Conservation (phyloP, 2,888 invertebrate species). For the Charanyca ferruginea region DNA sequence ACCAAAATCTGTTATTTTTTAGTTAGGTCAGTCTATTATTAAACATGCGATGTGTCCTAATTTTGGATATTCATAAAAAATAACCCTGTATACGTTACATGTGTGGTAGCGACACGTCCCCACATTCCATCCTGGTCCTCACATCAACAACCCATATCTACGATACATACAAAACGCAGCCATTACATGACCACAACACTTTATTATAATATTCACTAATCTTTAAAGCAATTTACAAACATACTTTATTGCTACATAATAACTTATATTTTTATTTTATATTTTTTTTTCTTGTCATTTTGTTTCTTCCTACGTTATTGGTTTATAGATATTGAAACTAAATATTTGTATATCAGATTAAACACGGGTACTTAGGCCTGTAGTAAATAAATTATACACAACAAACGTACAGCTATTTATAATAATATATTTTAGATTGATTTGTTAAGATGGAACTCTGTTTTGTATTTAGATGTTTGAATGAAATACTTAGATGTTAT, state of each 20-base stretch:
- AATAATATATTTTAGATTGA: constrained; percentile 48
- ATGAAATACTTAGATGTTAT: constrained; percentile 28
- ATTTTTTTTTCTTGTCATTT: constrained; percentile 57
- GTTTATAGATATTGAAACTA: constrained; percentile 47
- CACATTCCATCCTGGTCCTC: constrained; percentile 47
- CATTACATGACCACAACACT: constrained; percentile 81
- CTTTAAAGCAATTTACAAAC: constrained; percentile 78
- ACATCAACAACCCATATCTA: constrained; percentile 71
- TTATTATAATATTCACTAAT: constrained; percentile 67
- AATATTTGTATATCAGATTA: constrained; percentile 48
- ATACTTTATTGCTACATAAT: constrained; percentile 71
- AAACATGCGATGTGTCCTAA: background rate
- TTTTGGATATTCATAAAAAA: constrained; percentile 2
- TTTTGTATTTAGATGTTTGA: constrained; percentile 38
- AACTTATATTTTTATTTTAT: constrained; percentile 64
- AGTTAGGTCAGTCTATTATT: too few species aligned
- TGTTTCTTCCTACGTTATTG: constrained; percentile 46
- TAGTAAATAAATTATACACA: constrained; percentile 58
- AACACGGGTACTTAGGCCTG: constrained; percentile 55
- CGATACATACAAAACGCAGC: constrained; percentile 77
- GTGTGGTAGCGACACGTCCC: constrained; percentile 51
- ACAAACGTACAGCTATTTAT: constrained; percentile 54
- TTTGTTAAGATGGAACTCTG: constrained; percentile 43
- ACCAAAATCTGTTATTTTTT: too few species aligned
- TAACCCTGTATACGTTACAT: background rate